Base-by-base conservation (phyloP, 2,797 vertebrate genomes). In the Cirrhinus molitorella region DNA sequence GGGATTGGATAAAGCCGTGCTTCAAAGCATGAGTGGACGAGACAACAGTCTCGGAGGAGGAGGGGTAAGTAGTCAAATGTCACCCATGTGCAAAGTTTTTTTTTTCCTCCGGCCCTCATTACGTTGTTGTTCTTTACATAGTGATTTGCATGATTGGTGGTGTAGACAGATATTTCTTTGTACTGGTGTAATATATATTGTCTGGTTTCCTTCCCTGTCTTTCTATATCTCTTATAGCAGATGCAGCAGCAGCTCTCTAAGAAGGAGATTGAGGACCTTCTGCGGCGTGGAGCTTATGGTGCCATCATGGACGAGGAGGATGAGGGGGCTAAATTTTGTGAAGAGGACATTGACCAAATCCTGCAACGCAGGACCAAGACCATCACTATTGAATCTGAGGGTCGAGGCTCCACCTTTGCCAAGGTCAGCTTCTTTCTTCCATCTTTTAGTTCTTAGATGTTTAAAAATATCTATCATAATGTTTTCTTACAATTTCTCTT, bases 301-400 rank as follows among this genome's bases (percentile, higher is more conserved):
- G 98, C 98, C 85, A 98, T 99, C 88, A 99, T 99, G 98, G 98
- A 99, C 66, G 98, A 99, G 80, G 97, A 99, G 90, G 98, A 99
- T 37, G 98, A 99, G 90, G 97, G 98, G 21, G 97, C 98, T 81
- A 99, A 99, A 89, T 99, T 99, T 91, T 99, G 98, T 85, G 98
- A 99, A 89, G 98, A 99, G 73, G 98, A 99, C 87, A 99, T 99
- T 0, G 98, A 99, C 92, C 98, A 99, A 92, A 99, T 99, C 87
- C 93, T 99, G 87, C 97, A 99, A 80, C 96, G 98, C 76, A 95
- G 98, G 34, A 99, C 98, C 72, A 99, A 99, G 94, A 99, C 98
- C 11, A 99, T 99, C 91, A 99, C 97, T 0, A 99, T 99, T 63
- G 98, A 99, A 88, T 99, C 98, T 0, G 98, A 99, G 92, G 98